Evolutionary conservation across 2,113 vertebrate species (phyloP).

Genomic region (Rhizomys pruinosus): DNA sequence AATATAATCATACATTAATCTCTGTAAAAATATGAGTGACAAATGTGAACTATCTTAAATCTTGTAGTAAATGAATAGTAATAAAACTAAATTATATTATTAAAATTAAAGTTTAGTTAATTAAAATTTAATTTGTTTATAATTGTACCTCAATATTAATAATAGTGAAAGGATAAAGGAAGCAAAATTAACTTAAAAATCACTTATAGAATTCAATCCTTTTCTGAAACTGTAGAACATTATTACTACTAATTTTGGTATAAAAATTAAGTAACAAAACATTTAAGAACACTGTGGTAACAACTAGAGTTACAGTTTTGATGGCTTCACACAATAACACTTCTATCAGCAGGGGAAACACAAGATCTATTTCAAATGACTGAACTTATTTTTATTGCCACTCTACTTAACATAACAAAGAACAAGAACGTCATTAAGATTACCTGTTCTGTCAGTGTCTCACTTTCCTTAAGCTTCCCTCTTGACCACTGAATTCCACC

Average conservation of each 20-base stretch:
- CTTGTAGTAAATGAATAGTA: slow-evolving; percentile 23
- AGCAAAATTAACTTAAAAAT: slow-evolving; percentile 52
- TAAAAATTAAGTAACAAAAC: slow-evolving; percentile 46
- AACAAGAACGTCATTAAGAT: slow-evolving; percentile 71
- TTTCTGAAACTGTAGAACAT: slow-evolving; percentile 51
- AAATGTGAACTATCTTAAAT: slow-evolving; percentile 56
- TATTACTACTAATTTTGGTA: slow-evolving; percentile 54
- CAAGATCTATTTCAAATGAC: slow-evolving; percentile 39
- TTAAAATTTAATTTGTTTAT: slow-evolving; percentile 36
- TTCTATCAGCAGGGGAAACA: neutral
- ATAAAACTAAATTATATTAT: slow-evolving; percentile 40
- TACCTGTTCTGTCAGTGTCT: slow-evolving; percentile 89
- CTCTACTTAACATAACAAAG: slow-evolving; percentile 67
- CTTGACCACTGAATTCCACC: slow-evolving; percentile 94
- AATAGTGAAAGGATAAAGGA: slow-evolving; percentile 46
- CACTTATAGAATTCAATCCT: slow-evolving; percentile 37
- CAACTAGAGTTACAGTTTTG: neutral
- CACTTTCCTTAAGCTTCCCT: slow-evolving; percentile 87
- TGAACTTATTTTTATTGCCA: slow-evolving; percentile 55
- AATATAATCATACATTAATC: neutral
- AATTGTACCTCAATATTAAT: slow-evolving; percentile 3
- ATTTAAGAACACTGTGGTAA: slow-evolving; percentile 47
- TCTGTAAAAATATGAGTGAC: slow-evolving; percentile 10
- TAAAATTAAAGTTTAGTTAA: slow-evolving; percentile 43
- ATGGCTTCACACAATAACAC: slow-evolving; percentile 16